Percentiles rank a stretch among this genome's conserved stretches.
These are phyloP conservation scores for Bolinopsis microptera DNA, from an alignment of 37 sponge, comb jelly and placozoan genomes.

Conservation along the genomic window DNA sequence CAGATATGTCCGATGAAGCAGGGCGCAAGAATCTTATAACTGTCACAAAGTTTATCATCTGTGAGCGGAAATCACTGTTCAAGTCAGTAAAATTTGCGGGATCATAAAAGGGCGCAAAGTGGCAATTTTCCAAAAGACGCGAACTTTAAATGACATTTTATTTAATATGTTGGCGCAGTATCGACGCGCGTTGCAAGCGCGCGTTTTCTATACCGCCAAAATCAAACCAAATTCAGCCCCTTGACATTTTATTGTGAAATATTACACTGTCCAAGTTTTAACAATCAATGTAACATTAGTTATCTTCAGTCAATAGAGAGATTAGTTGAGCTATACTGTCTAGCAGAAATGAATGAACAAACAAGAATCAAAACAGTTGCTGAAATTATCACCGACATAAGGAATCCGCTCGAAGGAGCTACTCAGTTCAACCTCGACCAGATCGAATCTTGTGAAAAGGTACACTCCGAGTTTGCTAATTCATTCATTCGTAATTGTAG, in stretches of 20 bases:
- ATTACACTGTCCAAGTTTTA: too few species aligned
- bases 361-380: conserved; percentile 46
- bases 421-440: conserved; percentile 27
- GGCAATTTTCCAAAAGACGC: too few species aligned
- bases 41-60: conserved; percentile 56
- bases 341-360: conserved; percentile 31
- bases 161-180: neutral
- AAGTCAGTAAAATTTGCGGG: neutral
- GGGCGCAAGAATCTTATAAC: conserved; percentile 30
- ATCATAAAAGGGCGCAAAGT: too few species aligned
- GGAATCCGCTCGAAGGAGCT: conserved; percentile 58
- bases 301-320: conserved; percentile 41
- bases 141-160: neutral
- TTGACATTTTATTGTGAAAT: too few species aligned
- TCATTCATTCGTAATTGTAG: too few species aligned
- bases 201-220: conserved; percentile 27
- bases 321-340: conserved; percentile 50
- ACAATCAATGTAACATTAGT: neutral
- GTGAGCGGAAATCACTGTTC: conserved; percentile 55
- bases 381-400: conserved; percentile 29
- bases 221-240: neutral
- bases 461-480: too few species aligned
- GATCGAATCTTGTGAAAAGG: conserved; percentile 48
- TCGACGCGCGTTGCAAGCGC: neutral
- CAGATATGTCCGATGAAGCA: conserved; percentile 66